Evolutionary conservation across 2,113 vertebrate genomes (phyloP).

Genomic region (Bambusicola thoracicus): DNA sequence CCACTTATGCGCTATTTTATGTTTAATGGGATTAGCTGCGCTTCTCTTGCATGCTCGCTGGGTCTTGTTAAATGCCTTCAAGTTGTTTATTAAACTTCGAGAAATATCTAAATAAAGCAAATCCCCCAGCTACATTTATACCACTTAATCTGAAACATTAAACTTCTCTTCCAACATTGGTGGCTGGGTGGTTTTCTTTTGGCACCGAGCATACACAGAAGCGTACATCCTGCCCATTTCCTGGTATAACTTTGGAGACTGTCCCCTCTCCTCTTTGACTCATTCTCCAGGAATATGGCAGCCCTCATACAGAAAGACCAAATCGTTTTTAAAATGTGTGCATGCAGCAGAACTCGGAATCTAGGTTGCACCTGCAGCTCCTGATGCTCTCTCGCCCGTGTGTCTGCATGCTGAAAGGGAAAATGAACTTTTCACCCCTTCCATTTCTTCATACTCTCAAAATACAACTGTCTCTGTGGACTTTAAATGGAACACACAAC

Average conservation of each 20-base stretch:
- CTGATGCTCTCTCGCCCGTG: neutral
- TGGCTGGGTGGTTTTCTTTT: neutral
- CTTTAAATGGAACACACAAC: constrained; percentile 47
- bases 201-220: neutral
- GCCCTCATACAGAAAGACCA: neutral
- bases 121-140: neutral
- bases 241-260: neutral
- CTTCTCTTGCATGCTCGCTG: neutral
- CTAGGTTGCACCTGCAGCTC: constrained; percentile 34
- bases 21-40: constrained; percentile 22
- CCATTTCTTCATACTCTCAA: neutral
- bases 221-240: neutral
- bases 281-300: neutral
- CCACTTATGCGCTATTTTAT: neutral
- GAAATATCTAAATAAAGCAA: constrained; percentile 26
- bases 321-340: constrained; percentile 20
- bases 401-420: neutral
- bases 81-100: neutral
- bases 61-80: neutral
- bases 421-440: constrained; percentile 49
- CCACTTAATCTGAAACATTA: neutral
- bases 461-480: constrained; percentile 43
- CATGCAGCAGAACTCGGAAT: constrained; percentile 5
- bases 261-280: neutral
- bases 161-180: neutral